These are phyloP conservation scores for Cathartes aura DNA, from an alignment of 2,113 vertebrate species.

Conservation along the genomic window DNA sequence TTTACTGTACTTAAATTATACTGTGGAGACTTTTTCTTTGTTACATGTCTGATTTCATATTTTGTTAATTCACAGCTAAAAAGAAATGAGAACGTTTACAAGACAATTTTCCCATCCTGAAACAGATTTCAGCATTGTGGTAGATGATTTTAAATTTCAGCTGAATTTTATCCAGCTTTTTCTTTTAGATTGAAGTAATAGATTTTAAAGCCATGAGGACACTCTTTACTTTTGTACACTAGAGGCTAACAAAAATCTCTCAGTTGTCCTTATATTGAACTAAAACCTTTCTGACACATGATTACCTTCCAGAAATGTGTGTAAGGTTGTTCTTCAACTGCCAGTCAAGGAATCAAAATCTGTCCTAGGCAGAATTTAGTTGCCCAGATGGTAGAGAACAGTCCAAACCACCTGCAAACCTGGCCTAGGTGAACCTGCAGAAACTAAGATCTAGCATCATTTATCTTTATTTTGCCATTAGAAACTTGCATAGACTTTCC, in stretches of 20 bases:
- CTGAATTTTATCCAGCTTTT: neutral
- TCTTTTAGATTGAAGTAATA: neutral
- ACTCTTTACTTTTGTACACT: neutral
- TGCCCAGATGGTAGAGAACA: neutral
- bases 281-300: neutral
- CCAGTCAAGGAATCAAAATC: neutral
- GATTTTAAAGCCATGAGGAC: neutral
- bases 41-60: neutral
- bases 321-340: neutral
- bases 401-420: neutral
- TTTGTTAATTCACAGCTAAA: neutral
- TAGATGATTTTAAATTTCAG: neutral
- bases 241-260: neutral
- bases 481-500: neutral
- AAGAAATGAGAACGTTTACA: neutral
- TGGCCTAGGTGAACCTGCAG: neutral
- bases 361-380: neutral
- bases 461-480: neutral
- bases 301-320: neutral
- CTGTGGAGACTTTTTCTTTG: neutral
- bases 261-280: neutral
- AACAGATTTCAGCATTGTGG: neutral
- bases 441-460: neutral
- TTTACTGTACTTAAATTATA: neutral
- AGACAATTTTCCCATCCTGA: neutral